phyloP scores from a whole-genome alignment of 2,113 vertebrate species.

The Siniperca chuatsi region DNA sequence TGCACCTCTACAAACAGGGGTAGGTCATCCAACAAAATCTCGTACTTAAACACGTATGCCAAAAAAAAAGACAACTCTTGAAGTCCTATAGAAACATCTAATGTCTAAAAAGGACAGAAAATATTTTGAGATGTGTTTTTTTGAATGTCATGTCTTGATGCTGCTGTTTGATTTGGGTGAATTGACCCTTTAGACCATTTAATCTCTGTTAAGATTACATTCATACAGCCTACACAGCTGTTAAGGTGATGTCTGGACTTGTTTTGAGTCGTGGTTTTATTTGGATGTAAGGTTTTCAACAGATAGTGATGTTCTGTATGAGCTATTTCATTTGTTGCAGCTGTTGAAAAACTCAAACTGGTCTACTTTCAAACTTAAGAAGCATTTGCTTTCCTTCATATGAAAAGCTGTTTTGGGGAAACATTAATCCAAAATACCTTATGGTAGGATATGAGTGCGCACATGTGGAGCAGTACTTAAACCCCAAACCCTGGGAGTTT shows the following conservation, averaged over 20 bases:
- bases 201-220: not conserved
- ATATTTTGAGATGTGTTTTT: not conserved
- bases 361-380: too few relatives aligned
- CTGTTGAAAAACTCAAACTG: too few relatives aligned
- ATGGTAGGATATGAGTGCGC: not conserved
- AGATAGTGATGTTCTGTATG: too few relatives aligned
- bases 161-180: not conserved
- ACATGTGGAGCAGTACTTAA: not conserved
- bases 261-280: not conserved
- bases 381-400: too few relatives aligned
- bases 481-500: not conserved
- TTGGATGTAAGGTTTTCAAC: too few relatives aligned
- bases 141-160: not conserved
- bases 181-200: not conserved
- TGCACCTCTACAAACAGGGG: constrained; percentile 98
- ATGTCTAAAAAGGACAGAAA: not conserved
- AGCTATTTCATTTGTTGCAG: too few relatives aligned
- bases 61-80: too few relatives aligned
- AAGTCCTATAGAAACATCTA: not conserved
- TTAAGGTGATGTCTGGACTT: not conserved
- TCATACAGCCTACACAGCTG: not conserved
- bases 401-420: too few relatives aligned
- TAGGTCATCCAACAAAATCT: constrained; percentile 70
- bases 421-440: too few relatives aligned
- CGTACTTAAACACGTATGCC: not conserved